Evolutionary conservation across 2,888 invertebrate species (phyloP).

Genomic region (Slavum lentiscoides): DNA sequence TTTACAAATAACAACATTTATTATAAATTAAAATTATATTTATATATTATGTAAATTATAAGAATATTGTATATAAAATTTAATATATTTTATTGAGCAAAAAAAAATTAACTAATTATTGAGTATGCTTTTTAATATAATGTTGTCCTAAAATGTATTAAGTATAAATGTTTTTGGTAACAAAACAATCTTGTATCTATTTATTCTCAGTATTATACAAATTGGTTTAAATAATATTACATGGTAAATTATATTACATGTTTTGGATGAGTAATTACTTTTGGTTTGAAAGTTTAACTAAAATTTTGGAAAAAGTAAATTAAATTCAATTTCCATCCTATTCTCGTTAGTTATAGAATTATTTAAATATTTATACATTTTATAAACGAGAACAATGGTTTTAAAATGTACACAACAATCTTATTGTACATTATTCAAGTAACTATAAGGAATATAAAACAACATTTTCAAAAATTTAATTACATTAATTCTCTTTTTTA

Average conservation of each 20-base stretch:
- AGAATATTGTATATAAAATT: conserved; percentile 13
- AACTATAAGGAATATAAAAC: conserved; percentile 19
- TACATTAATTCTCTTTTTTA: conserved; percentile 11
- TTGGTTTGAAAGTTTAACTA: conserved; percentile 8
- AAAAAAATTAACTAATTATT: neutral
- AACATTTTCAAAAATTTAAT: neutral
- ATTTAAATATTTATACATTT: conserved; percentile 9
- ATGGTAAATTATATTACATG: neutral
- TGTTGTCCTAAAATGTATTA: neutral
- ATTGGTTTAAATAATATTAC: neutral
- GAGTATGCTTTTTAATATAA: no score
- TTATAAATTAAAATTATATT: no score
- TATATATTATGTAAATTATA: neutral
- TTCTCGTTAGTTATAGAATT: conserved; percentile 23
- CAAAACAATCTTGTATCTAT: conserved; percentile 10
- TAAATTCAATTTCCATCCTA: neutral
- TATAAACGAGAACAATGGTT: neutral
- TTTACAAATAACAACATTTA: no score
- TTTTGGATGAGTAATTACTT: neutral
- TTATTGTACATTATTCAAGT: conserved; percentile 11
- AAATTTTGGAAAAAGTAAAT: neutral
- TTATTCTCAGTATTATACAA: neutral
- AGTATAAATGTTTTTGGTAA: conserved; percentile 1
- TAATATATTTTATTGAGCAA: conserved; percentile 15
- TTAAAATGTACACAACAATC: conserved; percentile 9